Percentiles rank a stretch among this genome's conserved stretches.
Conservation (phyloP, 2,888 invertebrate genomes). For the Clostera curtula region DNA sequence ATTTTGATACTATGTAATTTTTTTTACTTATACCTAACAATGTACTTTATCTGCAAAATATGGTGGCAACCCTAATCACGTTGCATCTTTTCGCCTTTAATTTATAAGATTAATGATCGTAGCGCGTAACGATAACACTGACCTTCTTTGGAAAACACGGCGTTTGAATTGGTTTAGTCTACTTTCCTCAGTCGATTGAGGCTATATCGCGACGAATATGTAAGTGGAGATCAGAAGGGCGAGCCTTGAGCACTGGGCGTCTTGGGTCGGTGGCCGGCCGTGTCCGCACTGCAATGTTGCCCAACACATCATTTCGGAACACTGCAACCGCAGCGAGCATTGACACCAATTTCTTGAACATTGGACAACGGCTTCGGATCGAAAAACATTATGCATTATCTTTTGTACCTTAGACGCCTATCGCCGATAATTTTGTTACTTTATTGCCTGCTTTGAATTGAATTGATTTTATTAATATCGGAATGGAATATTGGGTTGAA, state of each 20-base stretch:
- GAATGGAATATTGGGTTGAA: slow-evolving; percentile 1
- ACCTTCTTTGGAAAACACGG: too few relatives aligned
- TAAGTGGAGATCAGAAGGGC: slow-evolving; percentile 55
- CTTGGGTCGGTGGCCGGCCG: slow-evolving; percentile 42
- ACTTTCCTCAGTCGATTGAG: too few relatives aligned
- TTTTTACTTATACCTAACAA: too few relatives aligned
- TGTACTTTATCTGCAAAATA: too few relatives aligned
- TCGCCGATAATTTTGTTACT: slow-evolving; percentile 14
- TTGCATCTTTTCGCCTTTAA: too few relatives aligned
- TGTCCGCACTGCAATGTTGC: slow-evolving; percentile 44
- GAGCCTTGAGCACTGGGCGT: slow-evolving; percentile 31
- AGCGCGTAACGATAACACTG: too few relatives aligned
- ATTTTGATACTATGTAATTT: too few relatives aligned
- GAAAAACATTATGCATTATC: slow-evolving; percentile 26
- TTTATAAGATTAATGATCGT: too few relatives aligned
- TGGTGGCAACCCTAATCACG: too few relatives aligned
- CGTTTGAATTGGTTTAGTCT: too few relatives aligned
- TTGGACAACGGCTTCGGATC: slow-evolving; percentile 46
- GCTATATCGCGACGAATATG: slow-evolving; percentile 22
- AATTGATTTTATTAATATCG: slow-evolving; percentile 2
- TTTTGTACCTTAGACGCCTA: slow-evolving; percentile 17
- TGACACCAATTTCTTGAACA: slow-evolving; percentile 68
- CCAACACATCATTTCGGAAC: slow-evolving; percentile 69
- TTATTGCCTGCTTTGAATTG: slow-evolving; percentile 2
- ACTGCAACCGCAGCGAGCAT: slow-evolving; percentile 71